phyloP scores from a whole-genome alignment of 2,888 invertebrate species.

The Xestoiulus laeticollis region DNA sequence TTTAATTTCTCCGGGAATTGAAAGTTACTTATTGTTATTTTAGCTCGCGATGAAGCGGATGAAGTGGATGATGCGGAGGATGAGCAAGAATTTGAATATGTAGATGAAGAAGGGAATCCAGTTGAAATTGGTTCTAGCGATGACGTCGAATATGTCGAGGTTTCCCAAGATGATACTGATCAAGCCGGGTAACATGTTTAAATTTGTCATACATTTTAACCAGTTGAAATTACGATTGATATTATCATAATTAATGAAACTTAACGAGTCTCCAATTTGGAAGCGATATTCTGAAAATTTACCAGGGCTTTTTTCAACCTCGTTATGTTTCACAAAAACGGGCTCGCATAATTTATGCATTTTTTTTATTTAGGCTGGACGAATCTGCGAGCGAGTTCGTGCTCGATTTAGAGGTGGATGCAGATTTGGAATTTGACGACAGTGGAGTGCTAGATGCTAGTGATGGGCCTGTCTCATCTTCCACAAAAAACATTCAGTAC shows the following conservation, averaged over 20 bases:
- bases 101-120: conserved; percentile 50
- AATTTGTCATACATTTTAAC: neutral
- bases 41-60: neutral
- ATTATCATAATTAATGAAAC: too few relatives aligned
- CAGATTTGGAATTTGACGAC: conserved; percentile 51
- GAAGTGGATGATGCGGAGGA: neutral
- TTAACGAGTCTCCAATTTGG: too few relatives aligned
- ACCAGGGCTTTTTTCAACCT: too few relatives aligned
- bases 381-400: conserved; percentile 27
- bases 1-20: neutral
- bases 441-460: conserved; percentile 30
- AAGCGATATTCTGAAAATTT: too few relatives aligned
- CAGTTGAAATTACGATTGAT: neutral
- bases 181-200: neutral
- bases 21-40: neutral
- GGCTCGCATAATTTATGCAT: too few relatives aligned
- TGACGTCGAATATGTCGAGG: conserved; percentile 31
- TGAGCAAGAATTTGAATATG: conserved; percentile 50
- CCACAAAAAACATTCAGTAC: neutral
- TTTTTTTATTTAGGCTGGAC: neutral
- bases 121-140: conserved; percentile 31
- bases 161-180: conserved; percentile 16
- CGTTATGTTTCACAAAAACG: too few relatives aligned
- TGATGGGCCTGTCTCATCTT: neutral
- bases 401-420: conserved; percentile 49